Conservation (phyloP, 2,113 vertebrate species). For the Hydrolagus affinis region DNA sequence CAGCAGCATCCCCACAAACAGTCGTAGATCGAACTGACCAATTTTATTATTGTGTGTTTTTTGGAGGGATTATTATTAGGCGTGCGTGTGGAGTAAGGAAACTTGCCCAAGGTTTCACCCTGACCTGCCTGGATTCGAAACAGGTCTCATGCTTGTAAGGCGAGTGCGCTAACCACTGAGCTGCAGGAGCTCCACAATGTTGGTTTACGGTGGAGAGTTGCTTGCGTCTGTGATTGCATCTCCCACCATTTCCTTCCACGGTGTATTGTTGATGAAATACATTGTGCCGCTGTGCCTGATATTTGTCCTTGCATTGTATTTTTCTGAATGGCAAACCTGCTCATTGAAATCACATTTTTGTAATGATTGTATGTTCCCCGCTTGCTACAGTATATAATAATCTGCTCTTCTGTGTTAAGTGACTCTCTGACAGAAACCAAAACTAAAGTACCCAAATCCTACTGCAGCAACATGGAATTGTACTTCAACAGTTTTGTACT, state of each 20-base stretch:
- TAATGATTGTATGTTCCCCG: background rate
- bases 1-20: too few relatives aligned
- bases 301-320: background rate
- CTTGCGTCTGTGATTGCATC: background rate
- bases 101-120: too few relatives aligned
- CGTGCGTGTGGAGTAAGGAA: too few relatives aligned
- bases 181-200: too few relatives aligned
- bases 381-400: background rate
- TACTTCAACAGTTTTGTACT: background rate
- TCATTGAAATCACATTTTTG: slow-evolving; percentile 10
- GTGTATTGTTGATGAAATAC: background rate
- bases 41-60: too few relatives aligned
- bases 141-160: too few relatives aligned
- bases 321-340: background rate
- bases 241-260: background rate
- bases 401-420: background rate
- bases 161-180: too few relatives aligned
- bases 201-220: background rate
- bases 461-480: slow-evolving; percentile 11
- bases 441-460: slow-evolving; percentile 5
- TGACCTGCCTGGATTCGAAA: too few relatives aligned
- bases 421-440: background rate
- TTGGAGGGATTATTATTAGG: too few relatives aligned
- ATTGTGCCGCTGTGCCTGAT: background rate
- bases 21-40: too few relatives aligned